phyloP scores from a whole-genome alignment of 2,888 invertebrate genomes.

The Mythimna impura region DNA sequence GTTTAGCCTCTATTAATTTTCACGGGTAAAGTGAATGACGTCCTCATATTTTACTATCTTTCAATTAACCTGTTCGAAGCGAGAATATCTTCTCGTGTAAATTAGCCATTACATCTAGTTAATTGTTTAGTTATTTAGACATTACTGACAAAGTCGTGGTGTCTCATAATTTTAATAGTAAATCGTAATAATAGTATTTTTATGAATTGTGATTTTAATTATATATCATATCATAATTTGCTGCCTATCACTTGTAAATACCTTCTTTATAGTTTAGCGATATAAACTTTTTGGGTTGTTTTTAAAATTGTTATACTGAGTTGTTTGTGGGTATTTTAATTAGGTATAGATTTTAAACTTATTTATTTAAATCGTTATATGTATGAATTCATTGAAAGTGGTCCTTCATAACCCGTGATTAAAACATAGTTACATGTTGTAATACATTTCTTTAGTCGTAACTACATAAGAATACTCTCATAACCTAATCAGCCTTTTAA shows the following conservation, averaged over 20 bases:
- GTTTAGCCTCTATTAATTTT: too few species aligned
- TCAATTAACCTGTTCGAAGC: background rate
- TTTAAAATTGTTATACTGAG: background rate
- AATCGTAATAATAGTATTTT: slow-evolving; percentile 13
- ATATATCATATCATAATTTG: slow-evolving; percentile 1
- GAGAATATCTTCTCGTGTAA: background rate
- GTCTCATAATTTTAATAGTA: slow-evolving; percentile 11
- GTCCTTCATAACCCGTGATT: background rate
- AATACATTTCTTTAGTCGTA: too few species aligned
- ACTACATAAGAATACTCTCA: too few species aligned
- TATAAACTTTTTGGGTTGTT: background rate
- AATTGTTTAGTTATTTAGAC: background rate
- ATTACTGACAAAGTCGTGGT: slow-evolving; percentile 1
- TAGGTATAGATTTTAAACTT: background rate
- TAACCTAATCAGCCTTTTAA: too few species aligned
- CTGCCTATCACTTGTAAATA: background rate
- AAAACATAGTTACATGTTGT: too few species aligned
- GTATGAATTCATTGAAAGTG: background rate
- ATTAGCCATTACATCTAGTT: background rate
- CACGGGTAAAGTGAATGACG: too few species aligned
- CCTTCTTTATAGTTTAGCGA: background rate
- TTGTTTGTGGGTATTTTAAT: background rate
- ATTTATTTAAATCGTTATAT: background rate
- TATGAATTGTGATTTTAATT: slow-evolving; percentile 23
- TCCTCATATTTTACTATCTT: background rate